A percentile compares a stretch with the other conserved stretches of the same genome.
These are phyloP conservation scores for Hecatera dysodea DNA, from an alignment of 2,888 invertebrate species.

Conservation along the genomic window DNA sequence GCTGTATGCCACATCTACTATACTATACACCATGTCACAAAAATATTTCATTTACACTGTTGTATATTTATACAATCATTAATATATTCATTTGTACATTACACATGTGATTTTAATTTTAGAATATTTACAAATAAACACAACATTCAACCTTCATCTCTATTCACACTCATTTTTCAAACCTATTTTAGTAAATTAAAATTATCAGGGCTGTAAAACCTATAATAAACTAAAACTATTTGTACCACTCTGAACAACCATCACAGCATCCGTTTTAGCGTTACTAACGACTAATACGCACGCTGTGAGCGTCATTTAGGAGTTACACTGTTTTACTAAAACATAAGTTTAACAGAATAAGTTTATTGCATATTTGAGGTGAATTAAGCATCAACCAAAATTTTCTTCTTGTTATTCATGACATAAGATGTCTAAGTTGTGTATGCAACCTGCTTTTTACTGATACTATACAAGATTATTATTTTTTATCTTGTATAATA, in stretches of 20 bases:
- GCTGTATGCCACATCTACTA: slow-evolving; percentile 76
- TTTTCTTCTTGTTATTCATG: slow-evolving; percentile 13
- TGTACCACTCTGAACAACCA: slow-evolving; percentile 52
- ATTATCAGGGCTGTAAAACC: slow-evolving; percentile 85
- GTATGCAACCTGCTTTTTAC: slow-evolving; percentile 8
- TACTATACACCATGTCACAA: slow-evolving; percentile 88
- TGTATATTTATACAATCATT: slow-evolving; percentile 84
- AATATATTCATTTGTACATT: slow-evolving; percentile 89
- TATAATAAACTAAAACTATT: slow-evolving; percentile 77
- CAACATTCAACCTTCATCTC: slow-evolving; percentile 82
- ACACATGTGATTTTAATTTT: slow-evolving; percentile 82
- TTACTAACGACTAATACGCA: not conserved
- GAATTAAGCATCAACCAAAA: slow-evolving; percentile 48
- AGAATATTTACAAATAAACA: slow-evolving; percentile 88
- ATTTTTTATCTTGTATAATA: too few species aligned
- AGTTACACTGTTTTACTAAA: slow-evolving; percentile 54
- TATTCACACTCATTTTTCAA: slow-evolving; percentile 79
- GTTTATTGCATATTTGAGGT: slow-evolving; percentile 65
- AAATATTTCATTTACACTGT: slow-evolving; percentile 86
- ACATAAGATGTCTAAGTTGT: slow-evolving; percentile 4
- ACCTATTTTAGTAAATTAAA: slow-evolving; percentile 75
- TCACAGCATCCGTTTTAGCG: slow-evolving; percentile 40
- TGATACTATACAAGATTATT: slow-evolving; percentile 3
- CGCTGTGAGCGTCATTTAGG: slow-evolving; percentile 42
- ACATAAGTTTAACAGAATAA: slow-evolving; percentile 66